Conservation (phyloP, 2,888 invertebrate species). For the Odontocolon sp. region DNA sequence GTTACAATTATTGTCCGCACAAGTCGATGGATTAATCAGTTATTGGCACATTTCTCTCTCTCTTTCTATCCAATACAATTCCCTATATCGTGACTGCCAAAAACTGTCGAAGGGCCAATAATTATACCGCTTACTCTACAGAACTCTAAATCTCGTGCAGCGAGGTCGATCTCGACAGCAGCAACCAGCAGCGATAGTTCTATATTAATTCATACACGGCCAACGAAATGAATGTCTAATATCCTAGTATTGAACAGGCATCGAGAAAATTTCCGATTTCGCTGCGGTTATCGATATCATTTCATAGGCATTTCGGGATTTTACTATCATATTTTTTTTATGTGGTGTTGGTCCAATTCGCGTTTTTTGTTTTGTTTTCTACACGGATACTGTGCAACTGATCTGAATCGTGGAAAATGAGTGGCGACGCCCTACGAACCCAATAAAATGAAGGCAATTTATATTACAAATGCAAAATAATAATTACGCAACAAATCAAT, state of each 20-base stretch:
- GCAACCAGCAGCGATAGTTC: slow-evolving; percentile 27
- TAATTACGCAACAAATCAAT: slow-evolving; percentile 2
- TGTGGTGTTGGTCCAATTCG: neutral
- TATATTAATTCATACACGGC: slow-evolving; percentile 39
- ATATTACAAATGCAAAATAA: slow-evolving; percentile 2
- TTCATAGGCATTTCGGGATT: neutral
- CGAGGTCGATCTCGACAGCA: slow-evolving; percentile 29
- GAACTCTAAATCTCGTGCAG: slow-evolving; percentile 54
- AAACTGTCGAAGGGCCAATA: too few relatives aligned
- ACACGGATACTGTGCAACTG: neutral
- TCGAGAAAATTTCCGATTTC: slow-evolving; percentile 54
- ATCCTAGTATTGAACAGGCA: slow-evolving; percentile 46
- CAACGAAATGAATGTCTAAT: slow-evolving; percentile 30
- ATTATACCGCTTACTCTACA: too few relatives aligned
- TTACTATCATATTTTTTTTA: neutral
- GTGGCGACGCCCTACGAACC: slow-evolving; percentile 40
- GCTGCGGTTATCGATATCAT: neutral
- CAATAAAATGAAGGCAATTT: slow-evolving; percentile 27
- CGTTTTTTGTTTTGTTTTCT: neutral
- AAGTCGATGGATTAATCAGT: too few relatives aligned
- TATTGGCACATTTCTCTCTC: too few relatives aligned
- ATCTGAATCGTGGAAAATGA: slow-evolving; percentile 23
- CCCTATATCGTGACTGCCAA: too few relatives aligned
- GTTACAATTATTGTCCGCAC: too few relatives aligned
- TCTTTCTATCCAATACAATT: too few relatives aligned